Evolutionary conservation across 2,888 invertebrate species (phyloP), one percentile per base, ranked within the genome.

Genomic region (Drosophila macrospina): DNA sequence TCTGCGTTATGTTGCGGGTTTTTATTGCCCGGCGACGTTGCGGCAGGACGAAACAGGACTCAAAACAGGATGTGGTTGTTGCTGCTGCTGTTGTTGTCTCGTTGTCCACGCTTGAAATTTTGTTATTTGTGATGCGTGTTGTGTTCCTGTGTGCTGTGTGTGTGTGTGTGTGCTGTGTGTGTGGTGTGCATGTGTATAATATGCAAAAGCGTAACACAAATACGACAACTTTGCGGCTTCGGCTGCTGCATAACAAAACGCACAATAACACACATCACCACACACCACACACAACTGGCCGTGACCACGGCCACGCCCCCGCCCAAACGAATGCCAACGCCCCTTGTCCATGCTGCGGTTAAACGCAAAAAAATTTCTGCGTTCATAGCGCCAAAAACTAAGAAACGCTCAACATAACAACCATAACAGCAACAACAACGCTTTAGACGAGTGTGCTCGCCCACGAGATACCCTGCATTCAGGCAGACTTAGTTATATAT

Each of bases 11-110:
- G 74, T 73, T 71, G 74, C 56, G 59, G 66, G 59, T 69, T 86
- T 86, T 86, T 86, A 85, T 86, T 85, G 81, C 85, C 73, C 78
- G 48, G 63, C 68, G 56, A 67, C 67, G 62, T 32, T 64, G 75
- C 55, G 62, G 64, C 55, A 72, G 64, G 44, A 60, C 48, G 41
- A 59, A 62, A 60, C 71, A 65, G 54, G 61, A 74, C 70, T 74
- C 55, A 39, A 66, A 74, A 74, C 74, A 63, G 62, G 62, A 67
- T 71, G 74, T 45, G 60, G 48, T 42, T 65, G 37, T 30, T 51
- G 41, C n/a, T 32, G 41, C n/a, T 32, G 34, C 10, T 59, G 55
- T 15, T 56, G 50, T 61, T 74, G 45, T 48, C 44, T 28, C 24
- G 28, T 26, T 41, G 55, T 67, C 62, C 71, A 74, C 67, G 74